phyloP scores from a whole-genome alignment of 2,888 invertebrate species.

The Orthosia gothica region DNA sequence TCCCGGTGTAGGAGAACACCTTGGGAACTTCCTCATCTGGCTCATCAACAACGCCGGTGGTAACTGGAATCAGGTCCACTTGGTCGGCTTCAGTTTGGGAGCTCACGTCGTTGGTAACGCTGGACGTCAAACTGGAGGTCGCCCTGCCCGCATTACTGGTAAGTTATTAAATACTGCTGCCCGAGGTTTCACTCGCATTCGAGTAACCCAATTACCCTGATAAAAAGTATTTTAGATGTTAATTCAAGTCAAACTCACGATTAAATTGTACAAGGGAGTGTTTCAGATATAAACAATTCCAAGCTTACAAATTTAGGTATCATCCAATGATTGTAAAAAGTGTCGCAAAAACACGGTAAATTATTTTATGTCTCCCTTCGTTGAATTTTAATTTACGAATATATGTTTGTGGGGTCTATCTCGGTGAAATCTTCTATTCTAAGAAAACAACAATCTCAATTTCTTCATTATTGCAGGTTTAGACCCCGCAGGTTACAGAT shows the following conservation, averaged over 20 bases:
- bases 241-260: not conserved
- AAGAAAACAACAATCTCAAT: no score
- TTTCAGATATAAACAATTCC: no score
- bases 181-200: not conserved
- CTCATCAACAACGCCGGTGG: conserved; percentile 80
- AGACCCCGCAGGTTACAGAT: conserved; percentile 74
- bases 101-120: conserved; percentile 85
- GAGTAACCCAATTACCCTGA: not conserved
- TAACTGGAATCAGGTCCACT: conserved; percentile 82
- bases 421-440: no score
- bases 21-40: conserved; percentile 85
- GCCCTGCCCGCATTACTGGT: conserved; percentile 79
- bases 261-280: no score
- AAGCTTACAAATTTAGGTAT: no score
- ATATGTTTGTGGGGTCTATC: no score
- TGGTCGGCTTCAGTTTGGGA: conserved; percentile 88
- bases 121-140: conserved; percentile 73
- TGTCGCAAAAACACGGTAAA: no score
- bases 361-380: no score
- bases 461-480: conserved; percentile 62
- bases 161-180: conserved; percentile 8
- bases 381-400: no score
- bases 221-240: not conserved
- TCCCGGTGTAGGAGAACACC: conserved; percentile 77
- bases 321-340: no score